Evolutionary conservation across 2,797 vertebrate species (phyloP).

Genomic region (Octomys mimax): DNA sequence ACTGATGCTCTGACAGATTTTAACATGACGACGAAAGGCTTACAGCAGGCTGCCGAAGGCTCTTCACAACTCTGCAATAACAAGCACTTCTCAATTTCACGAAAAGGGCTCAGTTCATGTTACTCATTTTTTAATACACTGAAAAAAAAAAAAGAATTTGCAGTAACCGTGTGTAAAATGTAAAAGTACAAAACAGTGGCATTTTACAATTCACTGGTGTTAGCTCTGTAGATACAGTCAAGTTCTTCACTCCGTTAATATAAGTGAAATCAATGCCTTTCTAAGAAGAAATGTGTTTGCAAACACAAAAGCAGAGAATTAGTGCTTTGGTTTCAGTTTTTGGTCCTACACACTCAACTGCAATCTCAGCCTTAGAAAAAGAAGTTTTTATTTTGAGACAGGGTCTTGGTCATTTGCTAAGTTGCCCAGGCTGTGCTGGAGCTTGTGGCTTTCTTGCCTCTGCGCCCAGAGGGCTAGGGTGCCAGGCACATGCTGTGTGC

Average conservation of each 20-base stretch:
- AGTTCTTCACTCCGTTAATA: slow-evolving; percentile 46
- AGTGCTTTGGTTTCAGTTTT: neutral
- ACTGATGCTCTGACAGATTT: slow-evolving; percentile 5
- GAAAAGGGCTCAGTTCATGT: neutral
- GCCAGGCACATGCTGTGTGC: neutral
- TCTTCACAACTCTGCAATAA: neutral
- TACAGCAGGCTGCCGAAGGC: neutral
- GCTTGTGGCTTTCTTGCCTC: neutral
- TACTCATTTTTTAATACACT: neutral
- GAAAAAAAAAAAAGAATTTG: slow-evolving; percentile 10
- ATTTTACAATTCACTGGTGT: slow-evolving; percentile 40
- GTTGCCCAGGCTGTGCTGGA: neutral
- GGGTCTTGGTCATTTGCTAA: too few species aligned
- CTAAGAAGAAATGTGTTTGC: neutral
- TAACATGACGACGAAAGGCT: slow-evolving; percentile 22
- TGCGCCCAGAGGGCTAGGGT: neutral
- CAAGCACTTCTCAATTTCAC: neutral
- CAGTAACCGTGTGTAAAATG: neutral
- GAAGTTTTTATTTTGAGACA: neutral
- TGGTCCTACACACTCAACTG: neutral
- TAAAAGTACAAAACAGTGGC: neutral
- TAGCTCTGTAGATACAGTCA: neutral
- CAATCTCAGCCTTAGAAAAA: neutral
- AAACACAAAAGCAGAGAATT: neutral
- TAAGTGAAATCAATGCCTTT: neutral